Conservation (phyloP, 2,888 invertebrate species). For the Agriopis leucophaearia region DNA sequence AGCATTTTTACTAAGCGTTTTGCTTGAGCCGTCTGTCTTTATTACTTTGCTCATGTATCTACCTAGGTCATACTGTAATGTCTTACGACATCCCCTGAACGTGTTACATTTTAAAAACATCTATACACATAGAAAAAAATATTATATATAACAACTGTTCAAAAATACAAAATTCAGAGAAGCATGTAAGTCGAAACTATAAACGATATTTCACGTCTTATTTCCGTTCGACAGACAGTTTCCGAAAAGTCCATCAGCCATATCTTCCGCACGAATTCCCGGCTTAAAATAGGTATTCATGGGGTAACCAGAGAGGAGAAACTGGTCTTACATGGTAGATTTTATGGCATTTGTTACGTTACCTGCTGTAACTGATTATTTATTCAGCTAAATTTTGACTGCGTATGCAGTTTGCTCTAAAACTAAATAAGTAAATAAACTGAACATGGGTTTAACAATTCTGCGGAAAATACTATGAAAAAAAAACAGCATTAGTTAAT, state of each 20-base stretch:
- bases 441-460: too few relatives aligned
- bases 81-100: too few relatives aligned
- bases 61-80: too few relatives aligned
- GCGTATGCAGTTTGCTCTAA: too few relatives aligned
- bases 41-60: too few relatives aligned
- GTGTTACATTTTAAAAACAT: not conserved
- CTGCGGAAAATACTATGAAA: too few relatives aligned
- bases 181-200: conserved; percentile 11
- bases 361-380: not conserved
- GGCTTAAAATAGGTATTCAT: conserved; percentile 16
- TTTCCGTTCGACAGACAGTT: conserved; percentile 23
- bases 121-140: not conserved
- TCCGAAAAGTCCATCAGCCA: conserved; percentile 23
- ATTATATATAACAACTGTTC: too few relatives aligned
- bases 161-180: conserved; percentile 6
- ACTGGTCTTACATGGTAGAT: not conserved
- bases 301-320: conserved; percentile 1
- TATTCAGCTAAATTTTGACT: too few relatives aligned
- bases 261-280: conserved; percentile 21
- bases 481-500: too few relatives aligned
- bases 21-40: too few relatives aligned
- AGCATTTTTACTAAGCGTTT: too few relatives aligned
- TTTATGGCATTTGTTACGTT: not conserved
- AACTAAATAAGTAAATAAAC: too few relatives aligned
- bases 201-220: conserved; percentile 12